Percentiles rank a stretch among this genome's conserved stretches.
phyloP scores from a whole-genome alignment of 1,140 invertebrate species.

The Ctenoplectra terminalis region DNA sequence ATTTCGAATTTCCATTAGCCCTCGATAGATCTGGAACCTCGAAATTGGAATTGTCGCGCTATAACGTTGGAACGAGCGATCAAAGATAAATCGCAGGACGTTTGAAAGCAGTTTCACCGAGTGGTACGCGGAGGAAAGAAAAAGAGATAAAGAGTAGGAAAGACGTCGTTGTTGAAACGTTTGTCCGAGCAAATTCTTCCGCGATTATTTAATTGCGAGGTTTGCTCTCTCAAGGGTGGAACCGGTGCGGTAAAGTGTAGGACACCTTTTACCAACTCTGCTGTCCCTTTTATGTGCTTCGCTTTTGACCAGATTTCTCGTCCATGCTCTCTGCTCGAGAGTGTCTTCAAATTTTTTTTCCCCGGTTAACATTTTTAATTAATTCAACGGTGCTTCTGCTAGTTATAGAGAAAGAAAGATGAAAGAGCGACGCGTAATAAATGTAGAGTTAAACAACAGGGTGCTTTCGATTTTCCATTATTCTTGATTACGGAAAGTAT shows the following conservation, averaged over 20 bases:
- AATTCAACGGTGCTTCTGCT: neutral
- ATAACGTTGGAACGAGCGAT: slow-evolving; percentile 25
- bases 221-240: neutral
- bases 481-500: neutral
- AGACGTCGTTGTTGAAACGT: neutral
- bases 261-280: neutral
- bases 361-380: neutral
- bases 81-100: slow-evolving; percentile 37
- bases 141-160: neutral
- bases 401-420: neutral
- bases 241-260: neutral
- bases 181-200: neutral
- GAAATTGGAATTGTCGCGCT: slow-evolving; percentile 29
- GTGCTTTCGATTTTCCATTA: neutral
- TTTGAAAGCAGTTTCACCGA: slow-evolving; percentile 25
- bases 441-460: neutral
- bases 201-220: slow-evolving; percentile 20
- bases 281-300: neutral
- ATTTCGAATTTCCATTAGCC: slow-evolving; percentile 65
- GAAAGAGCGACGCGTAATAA: neutral
- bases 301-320: neutral
- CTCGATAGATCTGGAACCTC: slow-evolving; percentile 58
- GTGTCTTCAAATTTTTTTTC: neutral
- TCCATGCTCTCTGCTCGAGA: neutral
- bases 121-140: neutral